Evolutionary conservation across 2,113 vertebrate genomes (phyloP).

Genomic region (Aplodontia rufa): DNA sequence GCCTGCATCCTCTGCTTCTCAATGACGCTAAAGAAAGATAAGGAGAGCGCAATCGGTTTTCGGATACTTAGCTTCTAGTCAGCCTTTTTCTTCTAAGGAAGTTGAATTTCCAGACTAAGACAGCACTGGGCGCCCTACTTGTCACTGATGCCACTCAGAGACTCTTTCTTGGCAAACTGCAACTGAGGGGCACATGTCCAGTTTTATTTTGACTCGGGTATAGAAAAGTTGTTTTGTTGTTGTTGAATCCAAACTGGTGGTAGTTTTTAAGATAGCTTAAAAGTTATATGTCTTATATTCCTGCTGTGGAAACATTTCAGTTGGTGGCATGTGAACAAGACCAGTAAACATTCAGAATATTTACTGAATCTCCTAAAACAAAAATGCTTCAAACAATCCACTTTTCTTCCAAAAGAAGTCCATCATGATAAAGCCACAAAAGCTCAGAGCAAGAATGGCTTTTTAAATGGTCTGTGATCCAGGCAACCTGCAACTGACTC

Average conservation of each 20-base stretch:
- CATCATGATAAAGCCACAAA: not conserved
- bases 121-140: no score
- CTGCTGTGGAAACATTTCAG: not conserved
- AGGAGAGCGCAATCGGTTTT: not conserved
- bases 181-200: not conserved
- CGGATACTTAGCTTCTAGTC: no score
- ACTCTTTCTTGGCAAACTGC: not conserved
- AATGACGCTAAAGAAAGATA: not conserved
- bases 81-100: not conserved
- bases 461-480: not conserved
- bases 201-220: conserved; percentile 31
- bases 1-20: not conserved
- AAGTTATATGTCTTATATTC: not conserved
- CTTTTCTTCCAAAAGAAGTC: conserved; percentile 6
- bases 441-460: not conserved
- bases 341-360: not conserved
- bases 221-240: not conserved
- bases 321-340: not conserved
- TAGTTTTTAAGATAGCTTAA: not conserved
- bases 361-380: conserved; percentile 3
- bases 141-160: not conserved
- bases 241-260: not conserved
- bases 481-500: not conserved
- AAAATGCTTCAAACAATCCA: not conserved
- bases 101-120: not conserved